These are phyloP conservation scores for Drosophila sp. DNA, from an alignment of 1,140 invertebrate species.

Conservation along the genomic window DNA sequence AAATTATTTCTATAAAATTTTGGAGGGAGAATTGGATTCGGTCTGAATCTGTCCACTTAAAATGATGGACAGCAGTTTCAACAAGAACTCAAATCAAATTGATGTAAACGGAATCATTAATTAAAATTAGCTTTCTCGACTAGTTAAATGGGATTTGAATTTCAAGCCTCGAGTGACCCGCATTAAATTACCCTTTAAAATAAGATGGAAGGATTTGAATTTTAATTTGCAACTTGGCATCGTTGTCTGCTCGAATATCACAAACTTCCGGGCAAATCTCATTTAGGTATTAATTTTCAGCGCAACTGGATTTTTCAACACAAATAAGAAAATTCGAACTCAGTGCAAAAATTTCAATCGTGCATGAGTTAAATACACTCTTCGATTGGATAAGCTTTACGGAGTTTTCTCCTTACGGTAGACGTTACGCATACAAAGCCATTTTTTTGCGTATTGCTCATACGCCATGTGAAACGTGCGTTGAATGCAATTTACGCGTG, in stretches of 20 bases:
- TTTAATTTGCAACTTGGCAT: neutral
- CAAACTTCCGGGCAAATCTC: neutral
- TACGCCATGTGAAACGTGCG: conserved; percentile 43
- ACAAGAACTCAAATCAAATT: conserved; percentile 3
- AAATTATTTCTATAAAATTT: neutral
- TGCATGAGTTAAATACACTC: conserved; percentile 31
- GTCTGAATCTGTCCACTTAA: neutral
- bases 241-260: conserved; percentile 1
- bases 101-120: conserved; percentile 6
- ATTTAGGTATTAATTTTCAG: conserved; percentile 5
- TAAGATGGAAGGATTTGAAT: neutral
- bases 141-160: conserved; percentile 1
- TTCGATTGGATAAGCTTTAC: conserved; percentile 28
- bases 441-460: conserved; percentile 39
- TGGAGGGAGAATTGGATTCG: neutral
- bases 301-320: too few relatives aligned
- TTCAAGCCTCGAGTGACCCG: conserved; percentile 15
- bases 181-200: conserved; percentile 10
- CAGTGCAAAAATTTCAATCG: conserved; percentile 21
- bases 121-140: neutral
- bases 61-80: neutral
- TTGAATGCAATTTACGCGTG: conserved; percentile 15
- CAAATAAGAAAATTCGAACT: neutral
- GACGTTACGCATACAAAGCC: conserved; percentile 19
- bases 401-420: conserved; percentile 10